A percentile compares a stretch with the other conserved stretches of the same genome.
These are phyloP conservation scores for Hirtodrosophila confusa DNA, from an alignment of 2,888 invertebrate species.

Conservation along the genomic window DNA sequence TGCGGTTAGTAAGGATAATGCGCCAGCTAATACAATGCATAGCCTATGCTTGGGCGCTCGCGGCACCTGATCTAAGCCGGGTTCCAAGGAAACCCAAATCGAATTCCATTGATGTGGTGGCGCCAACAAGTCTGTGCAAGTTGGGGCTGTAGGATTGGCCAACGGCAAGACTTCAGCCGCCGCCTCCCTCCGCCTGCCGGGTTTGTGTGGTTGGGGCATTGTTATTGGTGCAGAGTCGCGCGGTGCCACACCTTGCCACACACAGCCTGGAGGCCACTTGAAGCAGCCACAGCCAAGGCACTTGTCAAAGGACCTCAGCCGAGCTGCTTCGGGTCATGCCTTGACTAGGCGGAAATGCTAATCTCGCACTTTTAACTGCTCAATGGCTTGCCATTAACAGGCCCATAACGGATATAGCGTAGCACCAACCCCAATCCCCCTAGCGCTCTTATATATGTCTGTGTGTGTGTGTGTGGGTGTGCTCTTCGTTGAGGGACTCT, in stretches of 20 bases:
- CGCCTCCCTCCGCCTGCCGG: too few species aligned
- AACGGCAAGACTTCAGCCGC: too few species aligned
- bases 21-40: slow-evolving; percentile 40
- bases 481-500: slow-evolving; percentile 33
- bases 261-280: slow-evolving; percentile 36
- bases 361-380: slow-evolving; percentile 71
- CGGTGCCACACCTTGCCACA: slow-evolving; percentile 39
- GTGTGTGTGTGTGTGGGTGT: slow-evolving; percentile 24
- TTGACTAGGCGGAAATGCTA: slow-evolving; percentile 57
- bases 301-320: slow-evolving; percentile 38
- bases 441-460: too few species aligned
- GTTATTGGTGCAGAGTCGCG: background rate
- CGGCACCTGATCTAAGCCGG: slow-evolving; percentile 2
- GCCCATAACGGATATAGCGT: slow-evolving; percentile 69
- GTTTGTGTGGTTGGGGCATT: too few species aligned
- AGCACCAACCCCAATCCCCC: slow-evolving; percentile 1
- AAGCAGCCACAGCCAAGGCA: slow-evolving; percentile 18
- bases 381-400: slow-evolving; percentile 75
- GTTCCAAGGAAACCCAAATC: background rate
- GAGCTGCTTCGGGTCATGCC: slow-evolving; percentile 36
- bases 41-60: slow-evolving; percentile 8
- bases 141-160: too few species aligned
- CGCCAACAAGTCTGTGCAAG: too few species aligned
- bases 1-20: slow-evolving; percentile 48
- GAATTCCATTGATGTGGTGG: too few species aligned